These are phyloP conservation scores for Ischnus inquisitorius DNA, from an alignment of 2,888 invertebrate species.

Conservation along the genomic window DNA sequence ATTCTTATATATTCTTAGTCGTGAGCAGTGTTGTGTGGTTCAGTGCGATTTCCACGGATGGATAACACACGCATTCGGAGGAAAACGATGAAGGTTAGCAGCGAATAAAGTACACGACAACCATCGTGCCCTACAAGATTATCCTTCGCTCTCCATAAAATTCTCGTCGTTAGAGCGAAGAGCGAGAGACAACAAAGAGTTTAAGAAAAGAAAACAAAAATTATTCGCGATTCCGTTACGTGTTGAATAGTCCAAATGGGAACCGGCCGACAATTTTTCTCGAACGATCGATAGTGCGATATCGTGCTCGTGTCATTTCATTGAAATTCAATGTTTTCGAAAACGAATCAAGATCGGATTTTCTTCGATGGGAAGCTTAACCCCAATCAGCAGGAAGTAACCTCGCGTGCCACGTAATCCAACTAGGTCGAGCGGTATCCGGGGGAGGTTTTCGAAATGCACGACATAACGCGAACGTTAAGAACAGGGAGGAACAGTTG, in stretches of 20 bases:
- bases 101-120: no score
- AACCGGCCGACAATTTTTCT: conserved; percentile 1
- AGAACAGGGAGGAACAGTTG: neutral
- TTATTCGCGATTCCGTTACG: no score
- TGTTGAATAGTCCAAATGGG: conserved; percentile 20
- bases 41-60: no score
- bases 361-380: conserved; percentile 9
- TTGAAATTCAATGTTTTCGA: conserved; percentile 31
- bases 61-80: no score
- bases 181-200: no score
- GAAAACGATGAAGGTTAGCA: no score
- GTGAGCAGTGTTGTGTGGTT: no score
- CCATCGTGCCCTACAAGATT: no score
- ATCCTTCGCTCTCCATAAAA: no score
- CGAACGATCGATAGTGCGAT: conserved; percentile 18
- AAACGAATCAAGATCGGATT: conserved; percentile 11
- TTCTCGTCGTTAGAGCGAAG: no score
- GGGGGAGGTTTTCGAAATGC: conserved; percentile 7
- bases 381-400: neutral
- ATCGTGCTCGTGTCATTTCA: neutral
- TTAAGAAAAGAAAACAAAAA: no score
- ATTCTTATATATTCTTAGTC: no score
- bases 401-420: conserved; percentile 18
- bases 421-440: conserved; percentile 1
- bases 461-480: conserved; percentile 5